Evolutionary conservation across 2,797 vertebrate species (phyloP), one percentile per base, ranked within the genome.

Genomic region (Syndactyla subalaris): DNA sequence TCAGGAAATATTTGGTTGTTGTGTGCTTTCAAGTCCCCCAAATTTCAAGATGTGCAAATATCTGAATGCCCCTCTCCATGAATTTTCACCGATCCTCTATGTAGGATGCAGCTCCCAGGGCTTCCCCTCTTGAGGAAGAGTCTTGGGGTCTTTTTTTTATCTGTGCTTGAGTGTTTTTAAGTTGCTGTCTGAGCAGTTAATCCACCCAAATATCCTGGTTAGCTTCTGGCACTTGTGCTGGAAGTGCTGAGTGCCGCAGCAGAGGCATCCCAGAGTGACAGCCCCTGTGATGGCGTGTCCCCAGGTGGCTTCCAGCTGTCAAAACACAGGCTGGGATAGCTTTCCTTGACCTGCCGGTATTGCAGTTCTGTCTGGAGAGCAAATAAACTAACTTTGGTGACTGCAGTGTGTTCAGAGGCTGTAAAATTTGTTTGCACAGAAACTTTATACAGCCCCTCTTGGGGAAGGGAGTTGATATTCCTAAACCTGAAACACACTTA

Each of bases 221-320:
- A 59, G 43, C 71, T 89, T 78, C 67, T 92, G 80, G 77, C 41
- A 24, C 45, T 81, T 17, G 41, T 67, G 36, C 76, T 88, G 86
- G 75, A 73, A 73, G 79, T 23, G 65, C 57, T 51, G 66, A 59
- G 73, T 1, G 2, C 39, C 0, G 6, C 12, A 46, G 55, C 6
- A 4, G 43, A 38, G 54, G 54, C 72, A 38, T 55, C 71, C 63
- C 78, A 78, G 3, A 14, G 62, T 54, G 48, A 18, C 30, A 36
- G 70, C 34, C 76, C 29, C 24, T 5, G 39, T 55, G 48, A 5
- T 32, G 36, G 20, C 2, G 2, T 54, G 29, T 78, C 65, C 83
- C 73, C 90, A 81, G 76, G 76, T 93, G 87, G 23, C 57, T 81
- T 43, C 34, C 95, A 93, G 95, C 89, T 93, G 92, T 93, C 49